A percentile compares a stretch with the other conserved stretches of the same genome.
Evolutionary conservation across 1,140 invertebrate genomes (phyloP).

Genomic region (Micrasema minimum): DNA sequence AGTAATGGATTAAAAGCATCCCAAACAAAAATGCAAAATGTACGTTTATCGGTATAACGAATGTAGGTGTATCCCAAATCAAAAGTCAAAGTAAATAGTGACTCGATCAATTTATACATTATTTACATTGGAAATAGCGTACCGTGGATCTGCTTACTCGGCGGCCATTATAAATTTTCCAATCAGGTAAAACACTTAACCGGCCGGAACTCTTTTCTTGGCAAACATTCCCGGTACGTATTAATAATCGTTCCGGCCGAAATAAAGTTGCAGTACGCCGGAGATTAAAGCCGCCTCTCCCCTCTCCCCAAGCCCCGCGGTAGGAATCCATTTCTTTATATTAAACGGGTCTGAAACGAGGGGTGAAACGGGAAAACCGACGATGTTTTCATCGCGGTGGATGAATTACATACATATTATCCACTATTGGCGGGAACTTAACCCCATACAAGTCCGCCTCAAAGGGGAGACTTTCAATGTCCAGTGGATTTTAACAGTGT

Average conservation of each 20-base stretch:
- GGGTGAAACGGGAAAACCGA: constrained; percentile 19
- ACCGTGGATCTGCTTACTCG: constrained; percentile 11
- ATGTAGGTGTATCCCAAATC: constrained; percentile 19
- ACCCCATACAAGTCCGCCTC: background rate
- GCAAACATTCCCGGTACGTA: constrained; percentile 16
- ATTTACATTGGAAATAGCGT: constrained; percentile 15
- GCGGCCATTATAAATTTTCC: constrained; percentile 26
- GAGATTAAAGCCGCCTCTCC: constrained; percentile 44
- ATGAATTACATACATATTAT: constrained; percentile 22
- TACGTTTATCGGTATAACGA: no score
- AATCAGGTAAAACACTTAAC: constrained; percentile 27
- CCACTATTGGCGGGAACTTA: background rate
- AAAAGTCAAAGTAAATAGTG: constrained; percentile 6
- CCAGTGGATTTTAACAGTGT: no score
- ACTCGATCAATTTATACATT: constrained; percentile 14
- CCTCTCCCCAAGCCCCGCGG: constrained; percentile 18
- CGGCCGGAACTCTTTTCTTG: constrained; percentile 8
- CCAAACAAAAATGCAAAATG: no score
- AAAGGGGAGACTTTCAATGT: constrained; percentile 1
- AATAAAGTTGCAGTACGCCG: constrained; percentile 15
- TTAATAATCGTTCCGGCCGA: constrained; percentile 16
- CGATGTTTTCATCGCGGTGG: constrained; percentile 20
- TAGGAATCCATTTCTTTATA: constrained; percentile 52
- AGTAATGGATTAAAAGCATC: no score
- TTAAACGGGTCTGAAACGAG: constrained; percentile 34